Evolutionary conservation across 1,140 invertebrate genomes (phyloP).

Genomic region (Formica exsecta): DNA sequence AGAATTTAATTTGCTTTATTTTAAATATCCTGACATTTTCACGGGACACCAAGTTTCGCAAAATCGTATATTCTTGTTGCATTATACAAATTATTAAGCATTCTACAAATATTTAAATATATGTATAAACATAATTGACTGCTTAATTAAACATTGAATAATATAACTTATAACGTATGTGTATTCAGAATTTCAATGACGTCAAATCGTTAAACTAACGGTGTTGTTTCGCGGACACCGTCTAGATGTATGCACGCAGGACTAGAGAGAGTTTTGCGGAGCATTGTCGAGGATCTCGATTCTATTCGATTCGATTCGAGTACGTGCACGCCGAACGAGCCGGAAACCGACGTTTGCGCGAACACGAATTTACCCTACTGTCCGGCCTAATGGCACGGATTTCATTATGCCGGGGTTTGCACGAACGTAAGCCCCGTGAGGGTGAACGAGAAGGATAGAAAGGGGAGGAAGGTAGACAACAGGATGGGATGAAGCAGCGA

Average conservation of each 20-base stretch:
- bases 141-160: not conserved
- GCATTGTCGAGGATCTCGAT: constrained; percentile 69
- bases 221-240: constrained; percentile 12
- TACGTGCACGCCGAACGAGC: constrained; percentile 69
- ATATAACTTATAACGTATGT: not conserved
- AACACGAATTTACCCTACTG: constrained; percentile 71
- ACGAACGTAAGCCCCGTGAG: constrained; percentile 46
- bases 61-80: not conserved
- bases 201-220: too few relatives aligned
- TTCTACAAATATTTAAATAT: not conserved
- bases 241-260: constrained; percentile 31
- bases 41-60: not conserved
- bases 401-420: constrained; percentile 75
- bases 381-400: constrained; percentile 77
- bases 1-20: constrained; percentile 11
- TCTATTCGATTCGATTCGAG: constrained; percentile 72
- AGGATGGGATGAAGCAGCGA: not conserved
- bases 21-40: not conserved
- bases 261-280: constrained; percentile 68
- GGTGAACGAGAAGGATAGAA: not conserved
- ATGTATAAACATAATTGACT: not conserved
- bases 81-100: not conserved
- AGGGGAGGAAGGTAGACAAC: not conserved
- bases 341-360: constrained; percentile 76
- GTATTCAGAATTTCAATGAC: not conserved